Percentiles rank a stretch among this genome's conserved stretches.
These are phyloP conservation scores for Anthopleura xanthogrammica DNA, from an alignment of 92 coral and sea anemone species.

Conservation along the genomic window DNA sequence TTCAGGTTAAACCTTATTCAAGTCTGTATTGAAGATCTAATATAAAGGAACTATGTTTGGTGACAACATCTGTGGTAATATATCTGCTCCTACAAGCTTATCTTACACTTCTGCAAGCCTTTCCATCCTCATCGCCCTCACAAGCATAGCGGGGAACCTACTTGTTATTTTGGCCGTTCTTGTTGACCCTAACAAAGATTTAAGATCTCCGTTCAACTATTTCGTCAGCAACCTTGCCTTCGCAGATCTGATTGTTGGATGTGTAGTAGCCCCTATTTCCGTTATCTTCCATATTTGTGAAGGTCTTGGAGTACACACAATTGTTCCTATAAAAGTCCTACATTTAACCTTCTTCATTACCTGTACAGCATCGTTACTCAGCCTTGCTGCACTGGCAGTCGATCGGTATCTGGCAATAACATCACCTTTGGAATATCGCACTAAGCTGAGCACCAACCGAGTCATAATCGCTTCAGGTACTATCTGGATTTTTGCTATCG, in stretches of 20 bases:
- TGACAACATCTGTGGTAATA: conserved; percentile 40
- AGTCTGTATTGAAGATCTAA: not conserved
- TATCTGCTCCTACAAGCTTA: conserved; percentile 56
- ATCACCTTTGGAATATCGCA: conserved; percentile 44
- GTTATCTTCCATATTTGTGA: conserved; percentile 71
- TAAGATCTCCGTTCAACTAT: conserved; percentile 80
- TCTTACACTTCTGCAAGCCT: conserved; percentile 69
- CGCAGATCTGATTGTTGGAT: conserved; percentile 84
- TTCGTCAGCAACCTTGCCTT: conserved; percentile 78
- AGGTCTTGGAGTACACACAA: conserved; percentile 45
- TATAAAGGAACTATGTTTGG: conserved; percentile 37
- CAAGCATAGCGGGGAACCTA: conserved; percentile 80
- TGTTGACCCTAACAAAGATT: conserved; percentile 69
- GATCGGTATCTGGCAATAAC: conserved; percentile 76
- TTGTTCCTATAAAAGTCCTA: conserved; percentile 30
- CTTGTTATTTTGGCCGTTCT: conserved; percentile 77
- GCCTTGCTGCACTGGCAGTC: conserved; percentile 72
- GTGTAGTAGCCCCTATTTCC: conserved; percentile 77
- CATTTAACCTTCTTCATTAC: conserved; percentile 79
- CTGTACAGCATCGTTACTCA: conserved; percentile 79
- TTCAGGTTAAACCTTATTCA: not conserved
- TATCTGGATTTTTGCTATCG: conserved; percentile 60
- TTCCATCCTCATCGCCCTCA: conserved; percentile 54
- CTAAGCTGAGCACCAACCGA: conserved; percentile 32
- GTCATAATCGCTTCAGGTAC: conserved; percentile 35